Base-by-base conservation (phyloP, 2,113 vertebrate genomes). In the Fregata magnificens region DNA sequence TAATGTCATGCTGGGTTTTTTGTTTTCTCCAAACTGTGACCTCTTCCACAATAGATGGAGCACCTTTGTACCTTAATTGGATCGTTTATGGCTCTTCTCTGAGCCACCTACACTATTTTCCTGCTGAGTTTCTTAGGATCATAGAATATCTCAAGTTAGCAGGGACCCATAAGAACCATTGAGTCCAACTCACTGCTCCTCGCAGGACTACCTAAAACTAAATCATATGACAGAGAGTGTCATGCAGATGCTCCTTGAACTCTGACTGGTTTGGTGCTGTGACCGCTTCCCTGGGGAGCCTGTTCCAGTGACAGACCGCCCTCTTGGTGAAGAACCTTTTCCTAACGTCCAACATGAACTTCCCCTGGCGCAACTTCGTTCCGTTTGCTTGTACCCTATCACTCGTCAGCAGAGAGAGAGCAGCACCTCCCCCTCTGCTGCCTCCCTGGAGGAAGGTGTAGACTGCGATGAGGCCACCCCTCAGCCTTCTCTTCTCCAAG, bases 341-440 rank as follows among this genome's bases (percentile, higher is more conserved):
- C 42, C 50, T 67, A 15, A 29, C 31, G 31, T n/a, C 72, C n/a
- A 6, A 3, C n/a, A 18, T 42, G 44, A 77, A 65, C 34, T 65
- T 55, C 4, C 13, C 16, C 12, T 50, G 24, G 8, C 1, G 6
- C 29, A 67, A 24, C 9, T 31, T n/a, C 29, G 17, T 58, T 73
- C n/a, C 10, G 4, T 49, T 72, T 16, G 25, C 11, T 32, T 1
- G 1, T 61, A 63, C 25, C 18, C 17, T 69, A 2, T 56, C 1
- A 2, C 40, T 56, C n/a, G 40, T 72, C 19, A 79, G 12, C 29
- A 72, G 49, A 63, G 74, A 38, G 40, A 32, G 34, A 34, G 47
- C 17, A 31, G 29, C n/a, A 31, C 5, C 29, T 36, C 11, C 19
- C 5, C 9, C 25, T 63, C 24, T 0, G 2, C 50, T 58, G 20